Evolutionary conservation across 2,113 vertebrate genomes (phyloP), one percentile per base, ranked within the genome.

Genomic region (Melanostigma gelatinosum): DNA sequence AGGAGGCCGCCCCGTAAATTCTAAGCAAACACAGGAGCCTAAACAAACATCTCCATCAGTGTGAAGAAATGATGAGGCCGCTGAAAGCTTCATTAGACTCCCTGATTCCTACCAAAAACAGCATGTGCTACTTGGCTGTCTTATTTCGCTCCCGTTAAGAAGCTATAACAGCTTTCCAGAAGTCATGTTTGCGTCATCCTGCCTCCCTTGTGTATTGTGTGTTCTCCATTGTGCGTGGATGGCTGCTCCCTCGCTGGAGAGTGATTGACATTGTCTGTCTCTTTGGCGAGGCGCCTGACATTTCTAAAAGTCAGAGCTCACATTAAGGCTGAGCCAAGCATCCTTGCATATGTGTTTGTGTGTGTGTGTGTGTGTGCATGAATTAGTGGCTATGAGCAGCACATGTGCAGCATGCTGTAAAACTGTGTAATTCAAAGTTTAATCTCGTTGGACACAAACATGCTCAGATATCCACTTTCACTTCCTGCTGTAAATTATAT

Each of bases 221-320:
- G 82, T 81, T 80, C 84, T 87, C 83, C 42, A 79, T 82, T 79
- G 81, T 88, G 78, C 1, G 44, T 62, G 75, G 77, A 84, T 66
- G 79, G 69, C 78, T 87, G 86, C 85, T 76, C 54, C 48, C 65
- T 84, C 58, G 44, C 64, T 78, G 50, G 40, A 72, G 75, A 87
- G 68, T 80, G 91, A 93, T 84, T 88, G 92, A 90, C 89, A 88
- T 76, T 80, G 72, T 88, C 81, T 82, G 74, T 88, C 85, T 84
- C 76, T 84, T 88, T 87, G 85, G 60, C 70, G 22, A 87, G 61
- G 65, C 24, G 75, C 79, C 77, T 92, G 90, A 81, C 89, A 89
- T 91, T 92, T 93, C 80, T 36, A 84, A 91, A 92, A 91, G 86
- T 87, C 92, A 87, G 79, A 69, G 77, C 82, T 85, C 75, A 70